Evolutionary conservation across 2,888 invertebrate genomes (phyloP).

Genomic region (Phaedon cochleariae): DNA sequence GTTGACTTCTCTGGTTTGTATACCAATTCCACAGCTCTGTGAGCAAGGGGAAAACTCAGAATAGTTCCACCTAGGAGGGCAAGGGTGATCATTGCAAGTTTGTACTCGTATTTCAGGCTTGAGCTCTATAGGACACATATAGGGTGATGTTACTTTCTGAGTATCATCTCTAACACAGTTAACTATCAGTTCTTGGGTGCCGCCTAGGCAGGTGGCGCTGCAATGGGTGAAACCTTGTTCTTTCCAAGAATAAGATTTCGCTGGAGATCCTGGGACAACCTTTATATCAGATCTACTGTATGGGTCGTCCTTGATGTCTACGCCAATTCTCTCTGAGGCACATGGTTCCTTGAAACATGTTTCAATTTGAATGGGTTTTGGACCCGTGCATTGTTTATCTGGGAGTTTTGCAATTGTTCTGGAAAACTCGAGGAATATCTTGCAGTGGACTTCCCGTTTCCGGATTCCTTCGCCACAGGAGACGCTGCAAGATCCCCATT

Average conservation of each 20-base stretch:
- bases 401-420: slow-evolving; percentile 87
- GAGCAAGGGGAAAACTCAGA: slow-evolving; percentile 91
- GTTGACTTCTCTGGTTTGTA: slow-evolving; percentile 88
- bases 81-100: slow-evolving; percentile 84
- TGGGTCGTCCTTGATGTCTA: slow-evolving; percentile 65
- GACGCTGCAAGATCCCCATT: slow-evolving; percentile 88
- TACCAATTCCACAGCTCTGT: slow-evolving; percentile 93
- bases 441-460: slow-evolving; percentile 90
- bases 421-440: slow-evolving; percentile 92
- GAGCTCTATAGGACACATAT: slow-evolving; percentile 85
- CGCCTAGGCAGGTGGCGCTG: slow-evolving; percentile 85
- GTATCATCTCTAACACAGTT: slow-evolving; percentile 89
- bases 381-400: slow-evolving; percentile 86
- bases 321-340: slow-evolving; percentile 60
- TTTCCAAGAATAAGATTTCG: slow-evolving; percentile 88
- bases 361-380: slow-evolving; percentile 83
- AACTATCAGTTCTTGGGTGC: slow-evolving; percentile 83
- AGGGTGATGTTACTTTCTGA: slow-evolving; percentile 85
- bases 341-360: slow-evolving; percentile 84
- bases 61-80: slow-evolving; percentile 93
- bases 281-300: slow-evolving; percentile 51
- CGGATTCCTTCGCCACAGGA: slow-evolving; percentile 90
- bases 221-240: slow-evolving; percentile 92
- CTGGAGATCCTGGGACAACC: slow-evolving; percentile 61
- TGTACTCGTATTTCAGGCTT: slow-evolving; percentile 86